Evolutionary conservation across 2,888 invertebrate genomes (phyloP), one percentile per base, ranked within the genome.

Genomic region (Eudasyphora cyanicolor): DNA sequence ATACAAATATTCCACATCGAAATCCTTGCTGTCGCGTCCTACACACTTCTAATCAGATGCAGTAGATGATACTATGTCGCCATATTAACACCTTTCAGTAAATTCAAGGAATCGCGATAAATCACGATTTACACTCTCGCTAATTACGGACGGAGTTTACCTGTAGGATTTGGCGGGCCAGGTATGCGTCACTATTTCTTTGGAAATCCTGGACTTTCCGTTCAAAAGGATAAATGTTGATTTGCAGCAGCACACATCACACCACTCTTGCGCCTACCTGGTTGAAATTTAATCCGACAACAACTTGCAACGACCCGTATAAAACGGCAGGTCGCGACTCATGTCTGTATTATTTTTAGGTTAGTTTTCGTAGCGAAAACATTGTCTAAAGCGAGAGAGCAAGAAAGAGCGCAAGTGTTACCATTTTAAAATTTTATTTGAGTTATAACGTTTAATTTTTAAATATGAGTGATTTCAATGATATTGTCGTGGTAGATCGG

Each of bases 381-480:
- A 64, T 21, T n/a, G 10, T 24, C 64, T 38, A 17, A 0, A 24
- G n/a, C 8, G 6, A n/a, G n/a, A n/a, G n/a, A n/a, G n/a, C n/a
- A n/a, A n/a, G n/a, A n/a, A n/a, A n/a, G n/a, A n/a, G n/a, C 24
- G 1, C 10, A 54, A 10, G 35, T 24, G 6, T 24, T 17, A 10
- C 0, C 14, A n/a, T n/a, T 1, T 67, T 6, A 12, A 54, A 38
- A n/a, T n/a, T n/a, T n/a, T n/a, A 54, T 27, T 51, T 57, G n/a
- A 32, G 8, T 45, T 45, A 45, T n/a, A n/a, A n/a, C n/a, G n/a
- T n/a, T n/a, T n/a, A 45, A 45, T 57, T 57, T 57, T 57, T 3
- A 71, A 38, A 71, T 27, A 84, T 82, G 82, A 38, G 38, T 21
- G 67, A 67, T 24, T 24, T 1, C 5, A 42, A 84, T 24, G 67